Evolutionary conservation across 2,797 vertebrate species (phyloP), one percentile per base, ranked within the genome.

Genomic region (Rallus crepitans): DNA sequence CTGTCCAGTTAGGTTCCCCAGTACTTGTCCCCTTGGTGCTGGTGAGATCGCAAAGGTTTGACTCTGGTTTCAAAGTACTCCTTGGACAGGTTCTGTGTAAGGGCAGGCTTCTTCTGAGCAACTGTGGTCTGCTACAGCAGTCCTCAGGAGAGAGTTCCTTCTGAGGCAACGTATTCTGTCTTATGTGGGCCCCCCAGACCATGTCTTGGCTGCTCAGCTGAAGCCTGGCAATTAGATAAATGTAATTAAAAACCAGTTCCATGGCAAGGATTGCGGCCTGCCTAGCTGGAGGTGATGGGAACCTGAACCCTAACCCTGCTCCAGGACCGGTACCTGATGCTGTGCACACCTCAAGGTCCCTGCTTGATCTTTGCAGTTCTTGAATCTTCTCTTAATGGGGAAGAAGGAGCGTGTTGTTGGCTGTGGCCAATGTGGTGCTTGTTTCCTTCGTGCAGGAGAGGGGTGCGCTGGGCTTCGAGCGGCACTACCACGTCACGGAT

Each of bases 401-500:
- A 7, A 15, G 2, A 7, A 31, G 17, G 28, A 7, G 15, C 3
- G 16, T 19, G 63, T 61, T 87, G 72, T n/a, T 15, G 48, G 61
- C 33, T 8, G 27, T 76, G 37, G 23, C 92, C 72, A 92, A 28
- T 2, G 72, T 75, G 64, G 9, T 8, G 3, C 47, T 55, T 70
- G 31, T 96, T 71, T 96, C 76, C 84, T 35, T 78, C 48, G 4
- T 57, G 37, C 92, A 99, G 99, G 99, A 99, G 94, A 99, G 98
- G 79, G 98, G 98, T 94, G 98, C 98, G 1, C 95, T 99, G 93
- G 98, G 98, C 94, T 99, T 99, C 50, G 99, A 99, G 91, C 98
- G 99, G 82, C 98, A 97, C 80, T 98, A 99, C 90, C 99, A 99
- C 93, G 99, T 99, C 96, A 99, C 99, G 0, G 99, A 99, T 73